Evolutionary conservation across 2,113 vertebrate species (phyloP).

Genomic region (Pholis gunnellus): DNA sequence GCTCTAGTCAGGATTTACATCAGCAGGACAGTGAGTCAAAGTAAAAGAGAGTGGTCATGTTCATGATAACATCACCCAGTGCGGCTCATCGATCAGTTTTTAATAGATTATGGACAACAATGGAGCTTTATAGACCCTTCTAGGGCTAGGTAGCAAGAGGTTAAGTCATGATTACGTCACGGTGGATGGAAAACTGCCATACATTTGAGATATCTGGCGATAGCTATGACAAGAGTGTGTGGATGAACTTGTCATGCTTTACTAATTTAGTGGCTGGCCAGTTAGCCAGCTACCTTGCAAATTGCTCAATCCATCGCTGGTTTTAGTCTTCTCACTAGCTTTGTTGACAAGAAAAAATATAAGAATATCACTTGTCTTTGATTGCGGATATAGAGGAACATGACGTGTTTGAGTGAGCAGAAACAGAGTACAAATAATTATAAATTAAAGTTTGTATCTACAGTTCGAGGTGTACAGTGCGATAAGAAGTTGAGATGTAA

Average conservation of each 20-base stretch:
- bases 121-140: background rate
- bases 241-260: no score
- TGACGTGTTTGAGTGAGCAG: slow-evolving; percentile 1
- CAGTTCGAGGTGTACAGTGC: background rate
- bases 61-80: background rate
- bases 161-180: no score
- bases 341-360: slow-evolving; percentile 20
- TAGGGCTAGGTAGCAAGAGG: no score
- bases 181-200: no score
- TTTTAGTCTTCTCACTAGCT: slow-evolving; percentile 1
- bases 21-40: background rate
- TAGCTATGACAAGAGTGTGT: no score
- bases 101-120: background rate
- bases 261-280: no score
- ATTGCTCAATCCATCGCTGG: background rate
- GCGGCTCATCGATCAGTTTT: no score
- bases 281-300: no score
- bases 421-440: background rate
- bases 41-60: background rate
- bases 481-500: slow-evolving; percentile 7
- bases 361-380: background rate
- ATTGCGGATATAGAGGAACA: background rate
- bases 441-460: background rate
- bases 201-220: no score
- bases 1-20: background rate